phyloP scores from a whole-genome alignment of 1,140 invertebrate species.

The Brachionus calyciflorus region DNA sequence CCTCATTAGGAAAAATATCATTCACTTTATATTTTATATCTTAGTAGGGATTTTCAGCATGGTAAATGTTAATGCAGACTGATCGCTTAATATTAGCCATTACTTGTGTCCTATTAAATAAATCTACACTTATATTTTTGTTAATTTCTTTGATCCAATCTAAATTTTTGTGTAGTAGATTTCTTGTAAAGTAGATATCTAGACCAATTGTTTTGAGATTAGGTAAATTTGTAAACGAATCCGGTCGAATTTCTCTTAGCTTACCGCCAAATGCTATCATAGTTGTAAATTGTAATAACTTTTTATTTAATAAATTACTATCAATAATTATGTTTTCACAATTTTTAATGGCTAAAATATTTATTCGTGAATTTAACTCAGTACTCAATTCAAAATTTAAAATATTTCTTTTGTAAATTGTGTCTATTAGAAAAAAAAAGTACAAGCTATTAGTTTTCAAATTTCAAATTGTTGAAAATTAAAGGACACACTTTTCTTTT shows the following conservation, averaged over 20 bases:
- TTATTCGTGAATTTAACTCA: neutral
- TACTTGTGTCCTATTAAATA: neutral
- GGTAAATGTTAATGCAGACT: neutral
- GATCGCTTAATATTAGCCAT: neutral
- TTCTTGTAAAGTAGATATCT: constrained; percentile 2
- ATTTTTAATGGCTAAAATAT: neutral
- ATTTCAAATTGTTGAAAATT: too few relatives aligned
- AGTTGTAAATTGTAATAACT: neutral
- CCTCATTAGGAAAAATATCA: neutral
- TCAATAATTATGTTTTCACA: neutral
- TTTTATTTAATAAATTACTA: neutral
- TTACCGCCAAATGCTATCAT: neutral
- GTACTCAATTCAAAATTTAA: neutral
- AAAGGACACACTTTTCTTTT: too few relatives aligned
- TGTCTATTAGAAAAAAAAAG: too few relatives aligned
- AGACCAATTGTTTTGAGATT: neutral
- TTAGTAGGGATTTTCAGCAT: neutral
- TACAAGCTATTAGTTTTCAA: too few relatives aligned
- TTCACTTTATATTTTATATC: neutral
- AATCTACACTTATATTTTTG: neutral
- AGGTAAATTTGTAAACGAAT: neutral
- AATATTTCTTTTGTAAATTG: constrained; percentile 9
- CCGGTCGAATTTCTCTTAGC: neutral
- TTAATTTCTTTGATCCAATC: neutral
- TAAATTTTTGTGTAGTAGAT: neutral